Base-by-base conservation (phyloP, 2,888 invertebrate genomes). In the Himalopsyche japonica region DNA sequence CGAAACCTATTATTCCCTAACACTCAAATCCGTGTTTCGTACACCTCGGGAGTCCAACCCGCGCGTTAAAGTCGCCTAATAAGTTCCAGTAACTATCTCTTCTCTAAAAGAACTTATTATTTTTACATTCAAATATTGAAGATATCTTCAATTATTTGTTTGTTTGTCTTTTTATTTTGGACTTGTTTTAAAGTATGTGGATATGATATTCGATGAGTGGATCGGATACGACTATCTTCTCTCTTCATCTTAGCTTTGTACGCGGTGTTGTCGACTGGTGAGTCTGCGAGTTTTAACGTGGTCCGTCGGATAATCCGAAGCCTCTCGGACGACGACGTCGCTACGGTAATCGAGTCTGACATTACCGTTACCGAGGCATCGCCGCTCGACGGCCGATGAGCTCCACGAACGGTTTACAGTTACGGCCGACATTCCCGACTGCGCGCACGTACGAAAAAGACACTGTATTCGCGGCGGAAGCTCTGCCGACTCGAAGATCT, bases 311-410 rank as follows among this genome's bases (percentile, higher is more conserved):
- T 7, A n/a, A 10, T 57, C n/a, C 57, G 57, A 57, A 57, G 57
- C 57, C 57, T 57, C 57, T 43, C 15, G 15, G 43, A 43, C 15
- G 43, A 43, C 43, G 43, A 43, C 43, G 43, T 4, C 20, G 6
- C 57, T 57, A 57, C 57, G 57, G 57, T 24, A 57, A 57, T 57
- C 57, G 57, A 57, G 57, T 24, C 57, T 57, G 57, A 57, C 57
- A 91, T 92, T 92, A 91, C 89, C 90, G 82, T 87, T 86, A 85
- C 86, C 87, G 43, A 43, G 43, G 43, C 85, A 87, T 85, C 91
- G 91, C 88, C 87, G 89, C 88, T 88, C 88, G 88, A 88, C 86
- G 86, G 81, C 84, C 84, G 84, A 84, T 84, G 84, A 64, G 84
- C 84, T 79, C 81, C 34, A 76, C 79, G 57, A 57, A 76, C 76